Evolutionary conservation across 2,113 vertebrate genomes (phyloP).

Genomic region (Platanista minor): DNA sequence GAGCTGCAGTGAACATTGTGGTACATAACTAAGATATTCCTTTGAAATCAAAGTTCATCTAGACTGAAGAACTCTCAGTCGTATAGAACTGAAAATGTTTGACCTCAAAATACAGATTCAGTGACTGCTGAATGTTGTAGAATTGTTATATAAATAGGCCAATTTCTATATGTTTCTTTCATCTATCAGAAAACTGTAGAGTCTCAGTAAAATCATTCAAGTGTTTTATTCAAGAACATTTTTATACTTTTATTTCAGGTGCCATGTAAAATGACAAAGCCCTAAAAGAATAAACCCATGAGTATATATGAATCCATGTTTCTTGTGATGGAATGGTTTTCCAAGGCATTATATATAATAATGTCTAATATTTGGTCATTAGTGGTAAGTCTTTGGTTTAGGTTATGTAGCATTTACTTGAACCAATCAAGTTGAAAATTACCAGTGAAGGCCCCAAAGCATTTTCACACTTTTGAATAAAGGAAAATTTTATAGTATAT

Average conservation of each 20-base stretch:
- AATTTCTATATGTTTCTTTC: conserved; percentile 21
- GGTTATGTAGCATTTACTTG: conserved; percentile 55
- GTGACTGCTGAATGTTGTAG: conserved; percentile 6
- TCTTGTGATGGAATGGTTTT: background rate
- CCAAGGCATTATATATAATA: background rate
- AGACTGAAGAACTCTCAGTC: conserved; percentile 68
- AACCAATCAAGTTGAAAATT: conserved; percentile 9
- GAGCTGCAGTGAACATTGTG: too few relatives aligned
- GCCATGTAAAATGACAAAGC: background rate
- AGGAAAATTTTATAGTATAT: background rate
- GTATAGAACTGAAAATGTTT: conserved; percentile 71
- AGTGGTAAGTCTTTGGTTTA: conserved; percentile 60
- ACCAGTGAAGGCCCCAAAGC: background rate
- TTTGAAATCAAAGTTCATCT: conserved; percentile 74
- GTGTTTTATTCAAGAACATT: background rate
- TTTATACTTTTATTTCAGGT: conserved; percentile 21
- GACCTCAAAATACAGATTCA: conserved; percentile 67
- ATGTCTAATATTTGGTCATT: conserved; percentile 3
- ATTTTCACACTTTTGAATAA: background rate
- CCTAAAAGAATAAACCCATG: background rate
- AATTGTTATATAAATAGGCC: background rate
- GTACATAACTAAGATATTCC: conserved; percentile 14
- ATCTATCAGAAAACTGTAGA: conserved; percentile 27
- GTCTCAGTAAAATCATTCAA: background rate
- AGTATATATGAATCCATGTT: background rate